These are phyloP conservation scores for Stenodera caucasica DNA, from an alignment of 2,888 invertebrate species.

Conservation along the genomic window DNA sequence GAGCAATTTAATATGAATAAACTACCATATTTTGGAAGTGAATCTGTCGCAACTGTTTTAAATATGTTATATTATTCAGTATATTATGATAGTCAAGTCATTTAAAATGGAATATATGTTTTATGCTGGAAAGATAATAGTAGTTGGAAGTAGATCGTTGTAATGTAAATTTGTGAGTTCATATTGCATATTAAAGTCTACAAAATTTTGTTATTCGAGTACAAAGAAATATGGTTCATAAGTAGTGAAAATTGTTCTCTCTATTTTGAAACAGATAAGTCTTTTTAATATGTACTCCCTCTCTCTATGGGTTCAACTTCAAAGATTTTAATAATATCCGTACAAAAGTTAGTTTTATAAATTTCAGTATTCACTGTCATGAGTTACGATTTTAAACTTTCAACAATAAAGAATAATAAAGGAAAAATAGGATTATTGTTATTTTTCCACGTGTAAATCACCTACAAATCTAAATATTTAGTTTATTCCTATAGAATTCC, in stretches of 20 bases:
- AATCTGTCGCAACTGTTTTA: neutral
- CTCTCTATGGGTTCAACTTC: no score
- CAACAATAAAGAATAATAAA: no score
- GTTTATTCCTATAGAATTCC: neutral
- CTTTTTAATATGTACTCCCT: neutral
- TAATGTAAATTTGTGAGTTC: slow-evolving; percentile 11
- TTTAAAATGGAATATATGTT: slow-evolving; percentile 3
- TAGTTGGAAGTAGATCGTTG: slow-evolving; percentile 9
- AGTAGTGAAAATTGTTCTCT: neutral
- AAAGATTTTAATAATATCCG: no score
- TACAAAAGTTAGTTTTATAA: no score
- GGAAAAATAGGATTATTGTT: neutral
- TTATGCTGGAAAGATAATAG: slow-evolving; percentile 4
- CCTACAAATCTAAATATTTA: slow-evolving; percentile 3
- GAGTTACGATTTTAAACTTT: no score
- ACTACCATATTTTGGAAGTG: neutral
- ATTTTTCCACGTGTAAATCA: neutral
- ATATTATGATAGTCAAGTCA: slow-evolving; percentile 6
- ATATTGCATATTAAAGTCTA: slow-evolving; percentile 12
- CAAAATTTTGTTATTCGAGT: slow-evolving; percentile 4
- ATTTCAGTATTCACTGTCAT: no score
- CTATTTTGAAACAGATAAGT: neutral
- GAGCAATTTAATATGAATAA: neutral
- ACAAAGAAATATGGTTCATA: neutral
- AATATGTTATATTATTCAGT: slow-evolving; percentile 6